These are phyloP conservation scores for Trissolcus brochymenae DNA, from an alignment of 2,888 invertebrate genomes.

Conservation along the genomic window DNA sequence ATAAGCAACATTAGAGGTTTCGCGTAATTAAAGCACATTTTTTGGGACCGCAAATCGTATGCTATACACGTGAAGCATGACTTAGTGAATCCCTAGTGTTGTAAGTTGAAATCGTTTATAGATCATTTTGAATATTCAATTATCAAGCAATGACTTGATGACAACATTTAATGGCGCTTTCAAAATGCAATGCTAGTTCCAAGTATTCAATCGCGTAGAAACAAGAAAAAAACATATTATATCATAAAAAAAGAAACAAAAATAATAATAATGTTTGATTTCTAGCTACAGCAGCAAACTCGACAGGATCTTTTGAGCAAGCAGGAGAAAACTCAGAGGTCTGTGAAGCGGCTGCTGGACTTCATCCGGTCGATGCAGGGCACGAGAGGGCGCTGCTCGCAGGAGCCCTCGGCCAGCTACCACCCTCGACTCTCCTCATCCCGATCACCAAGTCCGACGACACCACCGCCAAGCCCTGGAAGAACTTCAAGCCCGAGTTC, in stretches of 20 bases:
- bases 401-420: constrained; percentile 67
- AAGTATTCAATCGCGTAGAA: neutral
- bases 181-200: constrained; percentile 3
- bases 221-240: neutral
- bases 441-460: constrained; percentile 66
- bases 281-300: constrained; percentile 70
- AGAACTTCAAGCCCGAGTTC: constrained; percentile 57
- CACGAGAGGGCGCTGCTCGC: constrained; percentile 63
- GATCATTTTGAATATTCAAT: neutral
- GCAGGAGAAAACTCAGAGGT: constrained; percentile 74
- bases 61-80: constrained; percentile 39
- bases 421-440: constrained; percentile 73
- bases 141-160: neutral
- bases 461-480: constrained; percentile 50
- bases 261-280: neutral
- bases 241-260: neutral
- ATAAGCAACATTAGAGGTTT: constrained; percentile 19
- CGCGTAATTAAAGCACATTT: constrained; percentile 26
- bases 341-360: constrained; percentile 74
- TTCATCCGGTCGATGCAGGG: constrained; percentile 73
- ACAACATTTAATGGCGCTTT: neutral
- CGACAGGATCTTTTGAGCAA: constrained; percentile 72
- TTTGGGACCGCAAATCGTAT: constrained; percentile 28
- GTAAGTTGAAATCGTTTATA: constrained; percentile 33
- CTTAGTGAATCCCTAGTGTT: constrained; percentile 16